Evolutionary conservation across 2,797 vertebrate genomes (phyloP).

Genomic region (Myioborus melanocephalus): DNA sequence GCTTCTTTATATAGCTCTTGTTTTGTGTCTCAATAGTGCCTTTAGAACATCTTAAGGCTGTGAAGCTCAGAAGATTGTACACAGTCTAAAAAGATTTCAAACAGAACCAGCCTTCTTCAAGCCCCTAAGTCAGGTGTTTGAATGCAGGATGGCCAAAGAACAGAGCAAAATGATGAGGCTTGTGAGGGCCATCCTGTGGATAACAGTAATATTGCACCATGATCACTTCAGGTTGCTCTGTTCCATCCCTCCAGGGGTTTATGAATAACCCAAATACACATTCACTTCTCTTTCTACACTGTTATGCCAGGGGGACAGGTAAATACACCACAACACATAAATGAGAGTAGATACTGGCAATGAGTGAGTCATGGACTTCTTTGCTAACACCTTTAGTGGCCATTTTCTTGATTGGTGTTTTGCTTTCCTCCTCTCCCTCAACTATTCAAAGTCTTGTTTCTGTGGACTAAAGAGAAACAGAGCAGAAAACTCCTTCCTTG

Average conservation of each 20-base stretch:
- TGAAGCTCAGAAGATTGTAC: not conserved
- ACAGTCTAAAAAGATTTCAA: not conserved
- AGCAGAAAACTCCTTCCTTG: not conserved
- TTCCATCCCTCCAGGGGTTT: not conserved
- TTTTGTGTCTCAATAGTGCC: not conserved
- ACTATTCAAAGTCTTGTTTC: not conserved
- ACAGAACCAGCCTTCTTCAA: not conserved
- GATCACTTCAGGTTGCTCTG: not conserved
- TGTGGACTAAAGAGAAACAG: not conserved
- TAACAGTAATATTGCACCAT: not conserved
- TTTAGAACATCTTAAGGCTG: not conserved
- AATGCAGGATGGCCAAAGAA: not conserved
- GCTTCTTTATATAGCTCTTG: not conserved
- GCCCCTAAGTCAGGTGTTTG: not conserved
- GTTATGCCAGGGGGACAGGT: not conserved
- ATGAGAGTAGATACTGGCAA: not conserved
- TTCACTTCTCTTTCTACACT: not conserved
- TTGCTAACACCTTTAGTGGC: not conserved
- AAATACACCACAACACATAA: not conserved
- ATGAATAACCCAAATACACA: not conserved
- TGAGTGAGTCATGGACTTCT: not conserved
- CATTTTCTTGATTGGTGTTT: not conserved
- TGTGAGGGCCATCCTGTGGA: not conserved
- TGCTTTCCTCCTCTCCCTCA: not conserved
- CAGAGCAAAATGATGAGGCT: not conserved